Percentiles rank a stretch among this genome's conserved stretches.
phyloP scores from a whole-genome alignment of 2,797 vertebrate species.

The Tragopan temminckii region DNA sequence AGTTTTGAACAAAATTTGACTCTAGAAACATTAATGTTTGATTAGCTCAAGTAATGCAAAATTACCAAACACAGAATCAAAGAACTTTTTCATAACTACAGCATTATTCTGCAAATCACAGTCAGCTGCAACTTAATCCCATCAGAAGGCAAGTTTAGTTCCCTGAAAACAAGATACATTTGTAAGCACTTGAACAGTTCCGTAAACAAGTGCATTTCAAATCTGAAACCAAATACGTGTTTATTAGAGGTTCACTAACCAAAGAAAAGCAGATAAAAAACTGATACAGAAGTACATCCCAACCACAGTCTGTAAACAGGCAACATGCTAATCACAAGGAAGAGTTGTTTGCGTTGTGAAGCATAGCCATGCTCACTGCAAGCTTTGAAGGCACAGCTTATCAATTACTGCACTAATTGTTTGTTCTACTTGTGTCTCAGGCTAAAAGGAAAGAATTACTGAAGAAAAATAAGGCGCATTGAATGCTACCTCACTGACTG shows the following conservation, averaged over 20 bases:
- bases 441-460: constrained; percentile 83
- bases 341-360: constrained; percentile 79
- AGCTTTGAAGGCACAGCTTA: constrained; percentile 83
- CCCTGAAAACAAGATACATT: constrained; percentile 75
- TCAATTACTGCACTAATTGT: constrained; percentile 88
- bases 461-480: constrained; percentile 83
- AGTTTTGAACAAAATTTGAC: constrained; percentile 42
- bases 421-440: constrained; percentile 85
- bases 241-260: constrained; percentile 81
- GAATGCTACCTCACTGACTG: constrained; percentile 83
- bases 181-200: constrained; percentile 83
- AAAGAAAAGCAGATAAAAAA: constrained; percentile 76
- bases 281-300: constrained; percentile 43
- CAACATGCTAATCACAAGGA: constrained; percentile 80
- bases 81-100: constrained; percentile 43
- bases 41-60: constrained; percentile 58
- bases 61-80: background rate
- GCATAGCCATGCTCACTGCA: constrained; percentile 79
- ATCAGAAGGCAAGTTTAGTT: constrained; percentile 58
- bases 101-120: constrained; percentile 64
- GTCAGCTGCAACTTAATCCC: constrained; percentile 48
- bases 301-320: constrained; percentile 58
- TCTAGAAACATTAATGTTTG: constrained; percentile 45
- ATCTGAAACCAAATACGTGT: constrained; percentile 79
- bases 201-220: constrained; percentile 84